Evolutionary conservation across 2,888 invertebrate genomes (phyloP).

Genomic region (Yponomeuta evonymella): DNA sequence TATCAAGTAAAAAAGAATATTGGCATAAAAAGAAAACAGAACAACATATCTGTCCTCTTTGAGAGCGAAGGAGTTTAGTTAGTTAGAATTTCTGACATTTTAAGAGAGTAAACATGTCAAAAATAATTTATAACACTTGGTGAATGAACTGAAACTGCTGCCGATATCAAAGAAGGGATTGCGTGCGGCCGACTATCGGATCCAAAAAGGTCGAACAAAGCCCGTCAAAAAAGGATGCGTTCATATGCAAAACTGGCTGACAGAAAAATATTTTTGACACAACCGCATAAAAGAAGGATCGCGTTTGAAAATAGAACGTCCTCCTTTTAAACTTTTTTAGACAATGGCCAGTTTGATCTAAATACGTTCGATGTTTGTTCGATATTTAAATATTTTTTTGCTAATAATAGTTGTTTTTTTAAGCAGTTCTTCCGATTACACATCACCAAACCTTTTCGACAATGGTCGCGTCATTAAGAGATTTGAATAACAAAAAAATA

Average conservation of each 20-base stretch:
- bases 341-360: conserved; percentile 42
- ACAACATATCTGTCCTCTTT: too few relatives aligned
- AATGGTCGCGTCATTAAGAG: conserved; percentile 60
- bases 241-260: conserved; percentile 64
- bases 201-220: conserved; percentile 31
- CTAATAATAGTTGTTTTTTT: conserved; percentile 27
- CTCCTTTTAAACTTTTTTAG: conserved; percentile 39
- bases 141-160: background rate
- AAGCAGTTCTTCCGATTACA: conserved; percentile 32
- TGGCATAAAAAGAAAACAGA: too few relatives aligned
- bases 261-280: conserved; percentile 48
- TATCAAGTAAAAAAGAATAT: too few relatives aligned
- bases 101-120: conserved; percentile 8
- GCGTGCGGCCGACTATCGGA: conserved; percentile 35
- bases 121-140: conserved; percentile 26
- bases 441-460: conserved; percentile 40
- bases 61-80: too few relatives aligned
- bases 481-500: conserved; percentile 67
- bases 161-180: conserved; percentile 4
- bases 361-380: conserved; percentile 32
- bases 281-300: conserved; percentile 65
- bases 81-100: background rate
- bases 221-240: conserved; percentile 30
- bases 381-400: conserved; percentile 35
- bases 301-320: conserved; percentile 46